phyloP scores from a whole-genome alignment of 2,113 vertebrate genomes.

The Opisthocomus hoazin region DNA sequence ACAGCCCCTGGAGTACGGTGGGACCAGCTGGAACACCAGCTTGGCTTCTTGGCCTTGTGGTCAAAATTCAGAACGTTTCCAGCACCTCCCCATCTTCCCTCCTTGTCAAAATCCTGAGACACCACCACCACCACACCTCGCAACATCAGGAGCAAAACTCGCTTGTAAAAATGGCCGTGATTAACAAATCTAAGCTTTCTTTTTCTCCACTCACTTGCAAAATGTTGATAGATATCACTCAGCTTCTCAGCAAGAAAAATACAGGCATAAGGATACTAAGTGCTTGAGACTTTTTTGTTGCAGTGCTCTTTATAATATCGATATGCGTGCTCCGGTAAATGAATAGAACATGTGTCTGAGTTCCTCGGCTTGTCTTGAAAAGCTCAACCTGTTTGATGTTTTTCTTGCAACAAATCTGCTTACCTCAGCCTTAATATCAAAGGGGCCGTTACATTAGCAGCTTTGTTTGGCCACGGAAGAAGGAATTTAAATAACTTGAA shows the following conservation, averaged over 20 bases:
- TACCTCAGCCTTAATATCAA: background rate
- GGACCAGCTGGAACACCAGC: background rate
- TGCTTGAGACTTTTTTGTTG: background rate
- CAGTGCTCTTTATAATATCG: background rate
- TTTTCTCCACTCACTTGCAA: background rate
- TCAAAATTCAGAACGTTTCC: background rate
- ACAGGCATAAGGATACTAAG: background rate
- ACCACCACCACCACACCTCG: background rate
- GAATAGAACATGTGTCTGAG: background rate
- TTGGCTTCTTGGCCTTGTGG: background rate
- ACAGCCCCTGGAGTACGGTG: background rate
- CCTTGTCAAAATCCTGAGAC: background rate
- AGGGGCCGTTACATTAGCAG: background rate
- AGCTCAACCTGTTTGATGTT: background rate
- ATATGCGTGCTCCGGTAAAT: background rate
- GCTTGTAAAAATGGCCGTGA: background rate
- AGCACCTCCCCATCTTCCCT: background rate
- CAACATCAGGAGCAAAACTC: background rate
- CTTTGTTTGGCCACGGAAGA: background rate
- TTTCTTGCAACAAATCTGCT: background rate
- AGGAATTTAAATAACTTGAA: background rate
- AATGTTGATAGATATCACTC: background rate
- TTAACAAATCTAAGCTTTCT: background rate
- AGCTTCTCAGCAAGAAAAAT: background rate
- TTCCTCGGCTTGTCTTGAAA: background rate